Conservation (phyloP, 2,888 invertebrate genomes). For the Uloborus plumipes region DNA sequence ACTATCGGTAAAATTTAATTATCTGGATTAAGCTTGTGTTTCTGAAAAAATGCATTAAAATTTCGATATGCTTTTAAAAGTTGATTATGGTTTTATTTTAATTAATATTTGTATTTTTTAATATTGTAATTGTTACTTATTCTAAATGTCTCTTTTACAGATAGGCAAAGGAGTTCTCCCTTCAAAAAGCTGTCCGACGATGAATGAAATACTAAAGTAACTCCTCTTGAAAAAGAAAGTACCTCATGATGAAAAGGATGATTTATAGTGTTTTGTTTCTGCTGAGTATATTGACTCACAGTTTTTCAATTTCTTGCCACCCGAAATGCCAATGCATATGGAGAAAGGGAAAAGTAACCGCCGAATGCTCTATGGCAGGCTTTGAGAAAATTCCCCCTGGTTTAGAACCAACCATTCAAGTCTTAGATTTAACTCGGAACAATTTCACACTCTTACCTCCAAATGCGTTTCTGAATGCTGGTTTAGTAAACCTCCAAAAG, state of each 20-base stretch:
- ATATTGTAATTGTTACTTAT: not conserved
- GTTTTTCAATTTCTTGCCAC: slow-evolving; percentile 55
- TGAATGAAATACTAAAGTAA: too few species aligned
- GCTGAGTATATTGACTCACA: slow-evolving; percentile 39
- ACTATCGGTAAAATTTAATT: too few species aligned
- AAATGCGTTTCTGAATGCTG: slow-evolving; percentile 84
- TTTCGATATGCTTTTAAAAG: too few species aligned
- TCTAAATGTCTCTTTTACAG: slow-evolving; percentile 4
- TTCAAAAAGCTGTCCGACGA: too few species aligned
- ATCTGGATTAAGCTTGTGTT: too few species aligned
- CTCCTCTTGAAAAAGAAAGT: too few species aligned
- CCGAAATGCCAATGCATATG: slow-evolving; percentile 84
- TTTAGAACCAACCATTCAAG: slow-evolving; percentile 80
- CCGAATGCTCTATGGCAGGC: slow-evolving; percentile 87
- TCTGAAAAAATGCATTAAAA: too few species aligned
- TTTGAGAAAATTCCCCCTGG: slow-evolving; percentile 86
- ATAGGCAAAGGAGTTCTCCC: too few species aligned
- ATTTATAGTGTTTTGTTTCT: slow-evolving; percentile 34
- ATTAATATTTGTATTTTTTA: not conserved
- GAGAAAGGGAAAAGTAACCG: slow-evolving; percentile 89
- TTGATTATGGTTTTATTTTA: too few species aligned
- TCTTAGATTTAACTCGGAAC: slow-evolving; percentile 89
- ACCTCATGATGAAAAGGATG: slow-evolving; percentile 48
- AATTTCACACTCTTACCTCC: slow-evolving; percentile 85
- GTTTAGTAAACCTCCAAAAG: slow-evolving; percentile 87